Percentiles rank a stretch among this genome's conserved stretches.
Evolutionary conservation across 2,888 invertebrate species (phyloP).

Genomic region (Ptilodon capucinus): DNA sequence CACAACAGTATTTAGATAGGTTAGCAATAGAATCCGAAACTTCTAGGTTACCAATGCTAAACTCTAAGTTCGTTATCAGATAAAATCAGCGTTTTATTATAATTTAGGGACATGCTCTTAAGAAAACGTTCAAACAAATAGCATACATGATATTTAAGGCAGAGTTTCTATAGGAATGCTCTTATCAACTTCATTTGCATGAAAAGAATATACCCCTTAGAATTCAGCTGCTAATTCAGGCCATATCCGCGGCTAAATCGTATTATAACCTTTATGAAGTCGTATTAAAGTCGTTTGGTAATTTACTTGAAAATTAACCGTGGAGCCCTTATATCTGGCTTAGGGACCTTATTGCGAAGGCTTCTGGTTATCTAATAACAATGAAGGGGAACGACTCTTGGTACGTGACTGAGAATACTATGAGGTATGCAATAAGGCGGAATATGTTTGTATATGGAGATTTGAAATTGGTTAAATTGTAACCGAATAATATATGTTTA

Average conservation of each 20-base stretch:
- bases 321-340: slow-evolving; percentile 25
- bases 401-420: slow-evolving; percentile 20
- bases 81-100: too few relatives aligned
- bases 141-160: too few relatives aligned
- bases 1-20: too few relatives aligned
- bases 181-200: slow-evolving; percentile 31
- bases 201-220: slow-evolving; percentile 12
- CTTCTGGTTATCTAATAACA: slow-evolving; percentile 32
- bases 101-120: too few relatives aligned
- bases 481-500: too few relatives aligned
- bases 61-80: too few relatives aligned
- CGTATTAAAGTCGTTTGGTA: slow-evolving; percentile 34
- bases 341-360: slow-evolving; percentile 23
- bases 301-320: slow-evolving; percentile 38
- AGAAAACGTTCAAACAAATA: too few relatives aligned
- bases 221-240: slow-evolving; percentile 34
- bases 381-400: slow-evolving; percentile 34
- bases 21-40: too few relatives aligned
- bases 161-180: neutral
- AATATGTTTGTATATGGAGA: neutral
- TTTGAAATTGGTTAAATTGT: neutral
- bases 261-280: slow-evolving; percentile 8
- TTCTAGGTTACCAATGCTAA: too few relatives aligned
- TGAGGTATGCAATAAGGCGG: neutral
- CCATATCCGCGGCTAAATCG: slow-evolving; percentile 27